phyloP scores from a whole-genome alignment of 2,113 vertebrate species.

The Scalopus aquaticus region DNA sequence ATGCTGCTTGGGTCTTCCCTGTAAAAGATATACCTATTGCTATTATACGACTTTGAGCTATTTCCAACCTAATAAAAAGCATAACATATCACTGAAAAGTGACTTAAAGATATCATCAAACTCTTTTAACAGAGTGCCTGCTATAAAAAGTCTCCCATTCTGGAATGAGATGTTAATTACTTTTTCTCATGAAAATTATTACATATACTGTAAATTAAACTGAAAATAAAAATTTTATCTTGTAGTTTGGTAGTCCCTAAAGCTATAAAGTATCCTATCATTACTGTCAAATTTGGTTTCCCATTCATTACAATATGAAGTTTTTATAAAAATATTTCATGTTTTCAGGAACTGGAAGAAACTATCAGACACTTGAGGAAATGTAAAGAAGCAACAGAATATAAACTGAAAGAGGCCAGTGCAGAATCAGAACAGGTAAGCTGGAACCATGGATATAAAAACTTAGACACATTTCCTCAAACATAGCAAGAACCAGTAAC shows the following conservation, averaged over 20 bases:
- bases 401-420: constrained; percentile 82
- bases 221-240: background rate
- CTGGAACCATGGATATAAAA: background rate
- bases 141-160: background rate
- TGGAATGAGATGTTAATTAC: background rate
- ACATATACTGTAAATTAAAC: background rate
- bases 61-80: background rate
- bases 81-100: background rate
- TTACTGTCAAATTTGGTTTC: background rate
- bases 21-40: background rate
- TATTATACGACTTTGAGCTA: background rate
- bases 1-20: background rate
- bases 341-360: constrained; percentile 81
- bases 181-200: background rate
- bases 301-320: background rate
- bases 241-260: background rate
- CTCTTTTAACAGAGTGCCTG: background rate
- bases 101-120: background rate
- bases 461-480: background rate
- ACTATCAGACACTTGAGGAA: constrained; percentile 77
- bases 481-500: background rate
- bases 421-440: constrained; percentile 85
- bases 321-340: background rate
- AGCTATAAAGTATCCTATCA: background rate
- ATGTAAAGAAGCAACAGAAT: constrained; percentile 79